phyloP scores from a whole-genome alignment of 2,888 invertebrate species.

The Eilema griseolum region DNA sequence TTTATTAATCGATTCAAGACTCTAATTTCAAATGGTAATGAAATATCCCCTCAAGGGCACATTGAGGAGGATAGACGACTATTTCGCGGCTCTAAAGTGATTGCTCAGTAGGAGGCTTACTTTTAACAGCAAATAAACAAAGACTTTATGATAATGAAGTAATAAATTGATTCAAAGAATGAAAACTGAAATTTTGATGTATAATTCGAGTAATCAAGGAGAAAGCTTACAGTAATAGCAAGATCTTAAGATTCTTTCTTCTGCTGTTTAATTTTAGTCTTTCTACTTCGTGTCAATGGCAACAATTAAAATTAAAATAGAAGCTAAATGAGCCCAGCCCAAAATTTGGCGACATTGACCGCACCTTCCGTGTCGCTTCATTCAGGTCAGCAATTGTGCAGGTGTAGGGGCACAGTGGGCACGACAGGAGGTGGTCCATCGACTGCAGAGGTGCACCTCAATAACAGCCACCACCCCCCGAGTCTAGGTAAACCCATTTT shows the following conservation, averaged over 20 bases:
- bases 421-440: too few relatives aligned
- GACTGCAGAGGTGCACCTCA: too few relatives aligned
- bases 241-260: neutral
- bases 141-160: conserved; percentile 28
- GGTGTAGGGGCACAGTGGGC: too few relatives aligned
- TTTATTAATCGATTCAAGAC: conserved; percentile 54
- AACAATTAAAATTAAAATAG: too few relatives aligned
- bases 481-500: too few relatives aligned
- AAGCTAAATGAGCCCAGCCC: too few relatives aligned
- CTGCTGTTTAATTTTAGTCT: too few relatives aligned
- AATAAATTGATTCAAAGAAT: conserved; percentile 35
- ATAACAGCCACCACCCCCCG: too few relatives aligned
- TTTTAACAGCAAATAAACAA: conserved; percentile 34
- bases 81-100: conserved; percentile 34
- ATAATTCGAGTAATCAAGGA: conserved; percentile 15
- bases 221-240: neutral
- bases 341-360: too few relatives aligned
- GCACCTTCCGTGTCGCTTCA: too few relatives aligned
- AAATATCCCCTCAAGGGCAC: conserved; percentile 42
- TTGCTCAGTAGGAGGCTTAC: conserved; percentile 35
- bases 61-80: conserved; percentile 22
- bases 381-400: too few relatives aligned
- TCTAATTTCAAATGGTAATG: conserved; percentile 51
- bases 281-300: too few relatives aligned
- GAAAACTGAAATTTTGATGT: conserved; percentile 21